These are phyloP conservation scores for Aleadryas rufinucha DNA, from an alignment of 2,113 vertebrate species.

Conservation along the genomic window DNA sequence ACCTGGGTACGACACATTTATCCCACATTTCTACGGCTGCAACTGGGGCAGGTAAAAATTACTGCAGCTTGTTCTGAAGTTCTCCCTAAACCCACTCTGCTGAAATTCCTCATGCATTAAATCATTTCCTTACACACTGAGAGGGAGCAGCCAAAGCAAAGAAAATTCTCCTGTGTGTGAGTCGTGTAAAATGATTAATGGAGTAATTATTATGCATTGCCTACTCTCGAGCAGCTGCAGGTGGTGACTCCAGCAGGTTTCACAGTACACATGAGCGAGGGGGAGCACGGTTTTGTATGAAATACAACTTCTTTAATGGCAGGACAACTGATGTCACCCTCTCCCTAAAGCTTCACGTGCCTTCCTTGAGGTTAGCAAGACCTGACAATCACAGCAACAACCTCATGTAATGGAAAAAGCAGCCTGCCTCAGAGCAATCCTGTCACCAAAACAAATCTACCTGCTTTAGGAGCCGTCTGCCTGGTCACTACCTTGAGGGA, in stretches of 20 bases:
- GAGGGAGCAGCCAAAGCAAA: not conserved
- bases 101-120: not conserved
- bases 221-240: not conserved
- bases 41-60: not conserved
- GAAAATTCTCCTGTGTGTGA: not conserved
- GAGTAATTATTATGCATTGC: not conserved
- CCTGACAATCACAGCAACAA: not conserved
- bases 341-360: not conserved
- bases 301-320: not conserved
- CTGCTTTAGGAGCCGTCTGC: not conserved
- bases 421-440: not conserved
- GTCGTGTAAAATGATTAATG: not conserved
- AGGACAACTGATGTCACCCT: not conserved
- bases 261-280: not conserved
- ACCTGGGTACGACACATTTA: not conserved
- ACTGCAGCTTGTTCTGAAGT: not conserved
- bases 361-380: not conserved
- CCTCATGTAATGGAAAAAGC: not conserved
- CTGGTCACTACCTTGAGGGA: not conserved
- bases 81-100: not conserved
- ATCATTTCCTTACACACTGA: not conserved
- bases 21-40: rapidly evolving
- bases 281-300: rapidly evolving
- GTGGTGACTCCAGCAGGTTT: not conserved
- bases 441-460: not conserved